Evolutionary conservation across 2,888 invertebrate genomes (phyloP), one percentile per base, ranked within the genome.

Genomic region (Trichopoda pennipes): DNA sequence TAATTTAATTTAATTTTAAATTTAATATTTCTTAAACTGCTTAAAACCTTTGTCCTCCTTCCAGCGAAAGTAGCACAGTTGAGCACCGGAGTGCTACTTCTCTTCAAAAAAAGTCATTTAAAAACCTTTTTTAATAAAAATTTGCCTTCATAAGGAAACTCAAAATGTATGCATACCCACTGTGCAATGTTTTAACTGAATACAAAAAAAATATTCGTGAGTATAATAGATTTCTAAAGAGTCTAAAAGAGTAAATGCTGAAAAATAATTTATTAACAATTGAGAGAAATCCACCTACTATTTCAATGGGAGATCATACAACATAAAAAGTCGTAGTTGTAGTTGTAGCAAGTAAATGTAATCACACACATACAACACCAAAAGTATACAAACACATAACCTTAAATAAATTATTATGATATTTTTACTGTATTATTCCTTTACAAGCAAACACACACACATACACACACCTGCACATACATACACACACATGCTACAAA

Each of bases 301-400:
- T 76, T 76, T 81, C 55, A 76, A 66, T 81, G 76, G 80, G 80
- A 76, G 76, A 76, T 72, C 80, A 81, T 76, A 66, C 80, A 61
- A 63, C 16, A 55, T 55, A 77, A 77, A 70, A 70, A 70, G 69
- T 49, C 63, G 12, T 56, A 70, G 28, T 53, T 51, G 44, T 58
- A 16, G 35, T 68, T 42, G 75, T 49, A 47, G 49, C 16, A 47
- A 49, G 42, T 35, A 56, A 19, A 51, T 32, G 12, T 14, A 23
- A 19, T 9, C 19, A 47, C n/a, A 44, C 68, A 28, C 23, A 14
- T 38, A 42, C 14, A 23, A n/a, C 47, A 55, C 21, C n/a, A n/a
- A 10, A 28, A 28, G 8, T 14, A 6, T 32, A 42, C 53, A 12
- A 1, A 2, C 32, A 32, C 55, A 56, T 7, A 19, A 3, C n/a